Evolutionary conservation across 2,888 invertebrate genomes (phyloP).

Genomic region (Pyralis farinalis): DNA sequence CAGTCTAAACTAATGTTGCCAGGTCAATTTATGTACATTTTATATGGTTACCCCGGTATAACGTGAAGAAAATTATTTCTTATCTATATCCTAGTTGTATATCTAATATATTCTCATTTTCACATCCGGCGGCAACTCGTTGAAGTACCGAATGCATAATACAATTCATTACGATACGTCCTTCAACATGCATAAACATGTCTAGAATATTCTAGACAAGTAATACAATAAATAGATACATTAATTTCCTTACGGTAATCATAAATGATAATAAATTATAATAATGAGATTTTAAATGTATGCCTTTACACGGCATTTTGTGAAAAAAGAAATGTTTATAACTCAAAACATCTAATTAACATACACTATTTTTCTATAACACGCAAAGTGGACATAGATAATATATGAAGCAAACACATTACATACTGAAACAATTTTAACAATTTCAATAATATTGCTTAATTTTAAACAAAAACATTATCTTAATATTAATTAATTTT

Average conservation of each 20-base stretch:
- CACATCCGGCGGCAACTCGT: slow-evolving; percentile 17
- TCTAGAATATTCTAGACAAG: slow-evolving; percentile 22
- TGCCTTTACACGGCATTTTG: slow-evolving; percentile 4
- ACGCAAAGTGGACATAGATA: background rate
- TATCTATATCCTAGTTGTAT: slow-evolving; percentile 30
- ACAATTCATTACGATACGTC: slow-evolving; percentile 22
- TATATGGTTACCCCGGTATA: slow-evolving; percentile 3
- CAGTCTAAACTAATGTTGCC: slow-evolving; percentile 5
- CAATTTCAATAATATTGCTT: slow-evolving; percentile 55
- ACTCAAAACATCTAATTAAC: background rate
- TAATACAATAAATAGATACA: slow-evolving; percentile 40
- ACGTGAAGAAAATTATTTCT: slow-evolving; percentile 21
- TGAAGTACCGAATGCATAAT: slow-evolving; percentile 15
- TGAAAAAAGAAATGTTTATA: slow-evolving; percentile 18
- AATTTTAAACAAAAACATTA: slow-evolving; percentile 33
- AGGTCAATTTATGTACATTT: slow-evolving; percentile 10
- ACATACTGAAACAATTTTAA: slow-evolving; percentile 32
- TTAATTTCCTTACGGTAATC: slow-evolving; percentile 32
- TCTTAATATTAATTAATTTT: slow-evolving; percentile 28
- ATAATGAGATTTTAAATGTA: slow-evolving; percentile 41
- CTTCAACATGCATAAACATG: slow-evolving; percentile 19
- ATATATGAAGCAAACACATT: slow-evolving; percentile 20
- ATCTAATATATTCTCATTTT: slow-evolving; percentile 33
- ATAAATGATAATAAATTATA: slow-evolving; percentile 34
- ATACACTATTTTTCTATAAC: slow-evolving; percentile 11